These are phyloP conservation scores for Pycnomerus fuliginosus DNA, from an alignment of 2,888 invertebrate species.

Conservation along the genomic window DNA sequence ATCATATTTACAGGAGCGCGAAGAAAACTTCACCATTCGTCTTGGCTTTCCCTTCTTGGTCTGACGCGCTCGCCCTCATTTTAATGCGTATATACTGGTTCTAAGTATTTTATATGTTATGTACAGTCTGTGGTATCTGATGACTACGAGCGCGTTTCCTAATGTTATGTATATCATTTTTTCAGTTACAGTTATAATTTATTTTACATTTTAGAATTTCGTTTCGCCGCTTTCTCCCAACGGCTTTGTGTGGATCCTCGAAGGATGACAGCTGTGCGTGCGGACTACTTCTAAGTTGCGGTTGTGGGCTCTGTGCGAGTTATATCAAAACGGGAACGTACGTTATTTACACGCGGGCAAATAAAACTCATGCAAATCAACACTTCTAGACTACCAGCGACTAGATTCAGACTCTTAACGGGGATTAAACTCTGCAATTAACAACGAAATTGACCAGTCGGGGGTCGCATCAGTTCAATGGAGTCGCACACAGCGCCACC, in stretches of 20 bases:
- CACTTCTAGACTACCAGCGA: conserved; percentile 34
- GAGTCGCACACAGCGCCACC: too few species aligned
- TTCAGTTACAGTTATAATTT: conserved; percentile 31
- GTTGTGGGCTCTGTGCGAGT: conserved; percentile 39
- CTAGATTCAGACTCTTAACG: conserved; percentile 32
- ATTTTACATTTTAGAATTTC: conserved; percentile 56
- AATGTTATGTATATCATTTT: conserved; percentile 38
- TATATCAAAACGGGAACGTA: conserved; percentile 46
- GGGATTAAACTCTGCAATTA: conserved; percentile 29
- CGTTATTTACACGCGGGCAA: conserved; percentile 38
- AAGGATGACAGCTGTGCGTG: conserved; percentile 39
- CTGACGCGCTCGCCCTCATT: conserved; percentile 31
- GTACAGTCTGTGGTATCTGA: conserved; percentile 45
- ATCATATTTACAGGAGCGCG: conserved; percentile 38
- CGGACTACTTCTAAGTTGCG: conserved; percentile 43
- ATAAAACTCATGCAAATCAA: not conserved
- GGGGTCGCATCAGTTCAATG: too few species aligned
- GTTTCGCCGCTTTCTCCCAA: conserved; percentile 45
- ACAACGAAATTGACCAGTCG: too few species aligned
- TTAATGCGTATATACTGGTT: conserved; percentile 35
- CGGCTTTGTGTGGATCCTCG: conserved; percentile 42
- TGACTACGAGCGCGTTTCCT: conserved; percentile 51
- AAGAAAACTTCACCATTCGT: not conserved
- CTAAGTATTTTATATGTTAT: conserved; percentile 33
- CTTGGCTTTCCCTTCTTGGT: conserved; percentile 12